Percentiles rank a stretch among this genome's conserved stretches.
phyloP scores from a whole-genome alignment of 2,797 vertebrate species.

The Bradypus variegatus region DNA sequence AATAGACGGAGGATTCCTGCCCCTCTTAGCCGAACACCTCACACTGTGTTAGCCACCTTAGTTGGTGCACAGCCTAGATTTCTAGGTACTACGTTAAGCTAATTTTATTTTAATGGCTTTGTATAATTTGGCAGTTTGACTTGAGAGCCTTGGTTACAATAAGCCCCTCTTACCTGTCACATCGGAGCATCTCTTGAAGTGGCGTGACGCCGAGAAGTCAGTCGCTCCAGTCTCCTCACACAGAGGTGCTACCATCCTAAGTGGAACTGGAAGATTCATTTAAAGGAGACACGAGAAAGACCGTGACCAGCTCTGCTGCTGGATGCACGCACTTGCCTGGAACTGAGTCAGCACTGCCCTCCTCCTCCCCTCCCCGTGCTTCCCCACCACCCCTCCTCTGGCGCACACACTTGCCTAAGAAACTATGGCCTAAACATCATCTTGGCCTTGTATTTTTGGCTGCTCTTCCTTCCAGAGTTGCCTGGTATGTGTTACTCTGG shows the following conservation, averaged over 20 bases:
- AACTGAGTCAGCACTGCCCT: neutral
- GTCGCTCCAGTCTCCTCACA: rapidly evolving
- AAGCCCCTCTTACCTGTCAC: neutral
- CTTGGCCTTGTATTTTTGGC: rapidly evolving
- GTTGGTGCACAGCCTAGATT: rapidly evolving
- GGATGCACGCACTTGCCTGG: rapidly evolving
- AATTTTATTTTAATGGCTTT: rapidly evolving
- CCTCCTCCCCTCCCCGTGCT: neutral
- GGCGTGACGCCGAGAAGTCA: rapidly evolving
- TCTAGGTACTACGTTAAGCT: neutral
- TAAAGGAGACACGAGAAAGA: rapidly evolving
- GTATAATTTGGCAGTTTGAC: neutral
- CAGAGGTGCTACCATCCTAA: rapidly evolving
- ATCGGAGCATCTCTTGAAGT: rapidly evolving
- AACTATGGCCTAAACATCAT: rapidly evolving
- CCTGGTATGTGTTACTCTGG: neutral
- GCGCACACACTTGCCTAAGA: rapidly evolving
- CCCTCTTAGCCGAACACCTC: rapidly evolving
- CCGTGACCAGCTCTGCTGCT: neutral
- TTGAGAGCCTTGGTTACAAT: rapidly evolving
- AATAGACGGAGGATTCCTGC: too few relatives aligned
- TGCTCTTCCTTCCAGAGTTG: neutral
- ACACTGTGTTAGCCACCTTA: neutral
- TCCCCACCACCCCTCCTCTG: neutral
- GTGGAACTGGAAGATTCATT: neutral